Evolutionary conservation across 2,797 vertebrate species (phyloP).

Genomic region (Enoplosus armatus): DNA sequence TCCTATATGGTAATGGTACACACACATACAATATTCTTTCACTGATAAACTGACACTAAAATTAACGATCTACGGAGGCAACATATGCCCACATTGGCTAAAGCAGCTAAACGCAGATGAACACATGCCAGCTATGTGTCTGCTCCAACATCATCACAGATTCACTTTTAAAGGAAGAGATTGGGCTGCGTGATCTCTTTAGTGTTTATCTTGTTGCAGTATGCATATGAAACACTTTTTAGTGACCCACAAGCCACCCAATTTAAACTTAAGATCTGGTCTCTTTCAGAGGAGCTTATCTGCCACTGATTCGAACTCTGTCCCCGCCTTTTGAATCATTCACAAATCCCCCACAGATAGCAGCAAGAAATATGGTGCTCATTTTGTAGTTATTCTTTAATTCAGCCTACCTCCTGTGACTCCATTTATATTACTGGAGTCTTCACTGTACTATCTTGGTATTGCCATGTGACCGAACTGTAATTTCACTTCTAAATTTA

Average conservation of each 20-base stretch:
- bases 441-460: constrained; percentile 55
- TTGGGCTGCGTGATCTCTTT: constrained; percentile 41
- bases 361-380: background rate
- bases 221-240: constrained; percentile 33
- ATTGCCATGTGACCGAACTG: constrained; percentile 73
- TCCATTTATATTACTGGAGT: constrained; percentile 38
- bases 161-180: constrained; percentile 18
- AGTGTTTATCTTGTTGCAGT: constrained; percentile 31
- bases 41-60: constrained; percentile 17
- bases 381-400: constrained; percentile 40
- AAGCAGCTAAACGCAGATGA: constrained; percentile 3
- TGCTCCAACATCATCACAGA: background rate
- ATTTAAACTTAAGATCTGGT: constrained; percentile 34
- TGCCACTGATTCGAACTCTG: constrained; percentile 21
- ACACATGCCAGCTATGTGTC: constrained; percentile 3
- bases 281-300: constrained; percentile 33
- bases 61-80: constrained; percentile 10
- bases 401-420: constrained; percentile 38
- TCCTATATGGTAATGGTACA: background rate
- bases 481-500: constrained; percentile 78
- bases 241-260: constrained; percentile 20
- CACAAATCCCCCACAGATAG: background rate
- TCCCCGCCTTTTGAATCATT: constrained; percentile 12
- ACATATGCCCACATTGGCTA: constrained; percentile 28
- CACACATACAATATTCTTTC: background rate